Evolutionary conservation across 1,140 invertebrate species (phyloP), one percentile per base, ranked within the genome.

Genomic region (Cyclina sinensis): DNA sequence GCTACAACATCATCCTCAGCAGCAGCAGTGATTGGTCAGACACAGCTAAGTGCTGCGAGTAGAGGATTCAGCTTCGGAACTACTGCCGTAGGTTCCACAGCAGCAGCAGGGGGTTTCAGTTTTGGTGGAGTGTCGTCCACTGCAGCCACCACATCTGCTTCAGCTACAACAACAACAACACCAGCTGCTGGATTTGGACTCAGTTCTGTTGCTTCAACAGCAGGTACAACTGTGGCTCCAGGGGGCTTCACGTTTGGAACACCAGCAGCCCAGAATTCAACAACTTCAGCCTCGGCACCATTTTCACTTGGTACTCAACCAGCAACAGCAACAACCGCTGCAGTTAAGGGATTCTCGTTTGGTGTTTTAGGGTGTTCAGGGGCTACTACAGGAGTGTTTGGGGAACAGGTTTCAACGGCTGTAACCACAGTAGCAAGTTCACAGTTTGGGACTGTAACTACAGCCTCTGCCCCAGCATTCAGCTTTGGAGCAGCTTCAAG

Each of bases 361-460:
- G 35, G 7, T 37, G 14, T 14, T 27, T 14, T 27, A 70, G 65
- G 65, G 65, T 48, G 24, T 30, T 18, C 79, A 59, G 24, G 54
- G 24, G 14, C 54, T 57, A 11, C 79, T 11, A 39, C 57, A 43
- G 79, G 79, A 65, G 54, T 32, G 9, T 57, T 81, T 65, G 79
- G 79, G 0, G 24, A 14, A 2, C 68, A 62, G 18, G 14, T 73
- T 54, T 18, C 70, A 39, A 27, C 46, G 62, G 32, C 70, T 24
- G 48, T 18, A 24, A n/a, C 48, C 3, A 32, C 84, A 32, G 65
- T 37, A 39, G 46, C 48, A 30, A 18, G 46, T 32, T 21, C 37
- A 59, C 68, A 73, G 35, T 84, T 84, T 84, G 81, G 59, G 11
- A 48, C 59, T 4, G 12, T 21, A 59, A 30, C 74, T 11, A 54